These are phyloP conservation scores for Euglossa dilemma DNA, from an alignment of 1,140 invertebrate genomes.

Conservation along the genomic window DNA sequence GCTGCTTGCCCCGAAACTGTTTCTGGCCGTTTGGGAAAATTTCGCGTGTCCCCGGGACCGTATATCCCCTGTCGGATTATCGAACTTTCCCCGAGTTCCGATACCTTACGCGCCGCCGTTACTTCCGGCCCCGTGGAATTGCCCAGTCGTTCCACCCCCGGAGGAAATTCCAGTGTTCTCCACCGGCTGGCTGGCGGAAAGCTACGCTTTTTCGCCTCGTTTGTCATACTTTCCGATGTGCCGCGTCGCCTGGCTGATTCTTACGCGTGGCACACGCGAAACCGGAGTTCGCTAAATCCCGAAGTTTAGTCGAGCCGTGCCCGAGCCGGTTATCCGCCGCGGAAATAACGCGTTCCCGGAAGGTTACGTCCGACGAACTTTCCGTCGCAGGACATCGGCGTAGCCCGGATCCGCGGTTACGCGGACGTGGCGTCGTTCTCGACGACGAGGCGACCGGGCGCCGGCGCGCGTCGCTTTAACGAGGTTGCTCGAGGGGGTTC, in stretches of 20 bases:
- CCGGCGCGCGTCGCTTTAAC: conserved; percentile 56
- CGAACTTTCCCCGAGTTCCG: not conserved
- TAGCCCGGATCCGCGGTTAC: conserved; percentile 29
- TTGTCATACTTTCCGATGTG: conserved; percentile 4
- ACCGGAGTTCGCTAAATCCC: not conserved
- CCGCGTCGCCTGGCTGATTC: too few relatives aligned
- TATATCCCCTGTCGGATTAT: conserved; percentile 34
- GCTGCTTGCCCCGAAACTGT: conserved; percentile 15
- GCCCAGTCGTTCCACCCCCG: not conserved
- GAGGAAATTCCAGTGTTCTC: not conserved
- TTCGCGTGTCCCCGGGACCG: conserved; percentile 14
- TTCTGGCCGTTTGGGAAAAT: conserved; percentile 23
- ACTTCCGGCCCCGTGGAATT: not conserved
- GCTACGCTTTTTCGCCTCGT: not conserved
- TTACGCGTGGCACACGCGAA: not conserved
- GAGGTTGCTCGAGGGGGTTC: conserved; percentile 63
- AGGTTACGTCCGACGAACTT: not conserved
- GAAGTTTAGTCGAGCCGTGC: not conserved
- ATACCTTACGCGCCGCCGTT: not conserved
- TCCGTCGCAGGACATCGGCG: conserved; percentile 15
- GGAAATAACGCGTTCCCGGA: too few relatives aligned
- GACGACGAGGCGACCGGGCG: not conserved
- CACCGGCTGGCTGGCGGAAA: too few relatives aligned
- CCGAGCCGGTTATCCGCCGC: too few relatives aligned
- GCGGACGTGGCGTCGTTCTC: too few relatives aligned